Conservation (phyloP, 2,113 vertebrate species). For the Ictalurus furcatus region DNA sequence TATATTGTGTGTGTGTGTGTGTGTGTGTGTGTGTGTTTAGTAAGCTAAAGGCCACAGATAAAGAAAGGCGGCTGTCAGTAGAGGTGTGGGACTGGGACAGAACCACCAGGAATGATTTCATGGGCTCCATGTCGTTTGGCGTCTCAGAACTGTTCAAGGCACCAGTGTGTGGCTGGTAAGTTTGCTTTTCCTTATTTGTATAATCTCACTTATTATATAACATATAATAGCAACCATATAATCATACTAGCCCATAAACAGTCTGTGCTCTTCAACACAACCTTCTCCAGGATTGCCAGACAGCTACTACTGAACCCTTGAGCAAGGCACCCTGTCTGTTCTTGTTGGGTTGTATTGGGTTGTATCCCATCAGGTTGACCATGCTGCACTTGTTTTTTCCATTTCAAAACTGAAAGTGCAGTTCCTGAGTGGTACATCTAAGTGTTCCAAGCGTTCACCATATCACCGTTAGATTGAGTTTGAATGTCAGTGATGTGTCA, state of each 20-base stretch:
- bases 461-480: not conserved
- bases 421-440: not conserved
- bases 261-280: not conserved
- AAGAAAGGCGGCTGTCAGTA: conserved; percentile 90
- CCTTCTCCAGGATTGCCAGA: not conserved
- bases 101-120: conserved; percentile 95
- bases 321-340: not conserved
- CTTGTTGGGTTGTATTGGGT: not conserved
- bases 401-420: not conserved
- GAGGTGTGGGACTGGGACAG: conserved; percentile 98
- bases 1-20: not conserved
- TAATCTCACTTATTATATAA: not conserved
- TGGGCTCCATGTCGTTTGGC: conserved; percentile 95
- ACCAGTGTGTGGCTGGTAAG: conserved; percentile 85
- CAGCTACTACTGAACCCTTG: not conserved
- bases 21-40: conserved; percentile 63
- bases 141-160: conserved; percentile 95
- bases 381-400: not conserved
- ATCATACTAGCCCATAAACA: not conserved
- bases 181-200: not conserved
- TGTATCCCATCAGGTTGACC: too few relatives aligned
- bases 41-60: conserved; percentile 90
- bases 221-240: too few relatives aligned
- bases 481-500: not conserved
- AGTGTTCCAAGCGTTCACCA: not conserved